Evolutionary conservation across 1,140 invertebrate species (phyloP), one percentile per base, ranked within the genome.

Genomic region (Hyphantria cunea): DNA sequence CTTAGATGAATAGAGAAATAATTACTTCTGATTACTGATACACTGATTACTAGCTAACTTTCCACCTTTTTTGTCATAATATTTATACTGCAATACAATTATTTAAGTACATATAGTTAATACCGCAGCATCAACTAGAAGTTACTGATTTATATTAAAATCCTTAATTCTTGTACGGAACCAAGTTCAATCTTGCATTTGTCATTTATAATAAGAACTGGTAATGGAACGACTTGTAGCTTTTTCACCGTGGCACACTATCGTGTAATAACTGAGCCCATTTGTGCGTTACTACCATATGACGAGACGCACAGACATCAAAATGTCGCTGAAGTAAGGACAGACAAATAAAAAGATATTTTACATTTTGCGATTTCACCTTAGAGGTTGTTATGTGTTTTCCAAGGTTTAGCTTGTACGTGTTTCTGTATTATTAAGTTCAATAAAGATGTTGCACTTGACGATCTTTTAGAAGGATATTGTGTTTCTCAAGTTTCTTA

Each of bases 261-360:
- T 66, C 60, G 70, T 58, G 48, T 56, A 51, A 66, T 69, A 67
- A 67, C 63, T 48, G 42, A 60, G 68, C 45, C 39, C 63, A 56
- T 66, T 65, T 49, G 68, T 54, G 54, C 48, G 49, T 9, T n/a
- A 44, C 41, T 8, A 11, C 39, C 54, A 58, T 48, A 49, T 55
- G 49, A 17, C 51, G 39, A 25, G 50, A 51, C 8, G 17, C 25
- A n/a, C 49, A 41, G 41, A 33, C 32, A 47, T 61, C 56, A 55
- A 70, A 70, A 74, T 70, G 62, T 67, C 56, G 53, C 33, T 34
- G 13, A 10, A 41, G 63, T 70, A 70, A 14, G 13, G 64, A 37
- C 50, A 66, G 59, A 37, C 58, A 66, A 62, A 45, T 39, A 66
- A 67, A 55, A 15, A 54, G n/a, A 6, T 49, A 17, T 25, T 25